phyloP scores from a whole-genome alignment of 2,113 vertebrate species.

The Acrocephalus arundinaceus region DNA sequence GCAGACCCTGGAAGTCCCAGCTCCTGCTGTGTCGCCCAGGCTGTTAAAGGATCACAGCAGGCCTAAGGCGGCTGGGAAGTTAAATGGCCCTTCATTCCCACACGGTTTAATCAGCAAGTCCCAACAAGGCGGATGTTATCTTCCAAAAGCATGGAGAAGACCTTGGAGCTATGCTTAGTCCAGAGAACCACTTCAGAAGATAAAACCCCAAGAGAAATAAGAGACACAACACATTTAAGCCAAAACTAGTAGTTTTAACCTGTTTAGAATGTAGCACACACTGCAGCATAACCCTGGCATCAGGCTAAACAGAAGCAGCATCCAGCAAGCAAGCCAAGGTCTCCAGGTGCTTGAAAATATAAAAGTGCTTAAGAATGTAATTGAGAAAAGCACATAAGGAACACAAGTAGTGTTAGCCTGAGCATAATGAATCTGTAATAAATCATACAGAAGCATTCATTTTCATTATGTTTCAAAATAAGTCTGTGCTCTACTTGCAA shows the following conservation, averaged over 20 bases:
- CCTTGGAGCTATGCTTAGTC: not conserved
- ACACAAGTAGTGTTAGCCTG: not conserved
- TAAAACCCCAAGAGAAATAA: not conserved
- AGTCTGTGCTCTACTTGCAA: not conserved
- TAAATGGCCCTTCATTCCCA: not conserved
- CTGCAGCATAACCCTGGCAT: not conserved
- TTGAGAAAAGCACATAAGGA: not conserved
- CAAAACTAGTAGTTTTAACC: not conserved
- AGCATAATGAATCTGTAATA: not conserved
- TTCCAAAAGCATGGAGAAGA: constrained; percentile 15
- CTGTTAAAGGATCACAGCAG: not conserved
- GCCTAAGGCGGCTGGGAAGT: not conserved
- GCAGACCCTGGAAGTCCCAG: not conserved
- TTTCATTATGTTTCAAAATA: not conserved
- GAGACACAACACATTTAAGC: not conserved
- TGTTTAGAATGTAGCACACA: not conserved
- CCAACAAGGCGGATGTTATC: constrained; percentile 23
- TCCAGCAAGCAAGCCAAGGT: not conserved
- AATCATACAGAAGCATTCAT: not conserved
- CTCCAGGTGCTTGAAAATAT: not conserved
- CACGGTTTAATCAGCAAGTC: not conserved
- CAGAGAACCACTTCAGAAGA: not conserved
- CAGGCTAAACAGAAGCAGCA: not conserved
- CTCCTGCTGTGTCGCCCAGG: not conserved
- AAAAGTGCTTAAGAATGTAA: not conserved